Percentiles rank a stretch among this genome's conserved stretches.
Conservation (phyloP, 2,888 invertebrate genomes). For the Drosophila aldrichi region DNA sequence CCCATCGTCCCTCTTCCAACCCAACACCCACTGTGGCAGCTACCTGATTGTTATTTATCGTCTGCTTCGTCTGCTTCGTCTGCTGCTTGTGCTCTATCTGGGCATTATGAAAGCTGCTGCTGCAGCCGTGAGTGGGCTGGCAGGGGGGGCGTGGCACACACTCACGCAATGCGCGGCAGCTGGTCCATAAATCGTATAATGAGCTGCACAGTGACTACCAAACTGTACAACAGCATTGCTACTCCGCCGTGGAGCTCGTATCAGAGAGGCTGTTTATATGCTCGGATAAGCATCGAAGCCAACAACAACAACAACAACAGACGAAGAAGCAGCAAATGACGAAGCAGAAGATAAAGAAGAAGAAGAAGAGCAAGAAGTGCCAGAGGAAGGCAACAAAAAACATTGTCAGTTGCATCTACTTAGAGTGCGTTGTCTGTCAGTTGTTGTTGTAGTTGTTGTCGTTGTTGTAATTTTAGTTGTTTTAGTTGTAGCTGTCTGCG, state of each 20-base stretch:
- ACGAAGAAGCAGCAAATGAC: constrained; percentile 3
- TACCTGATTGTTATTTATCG: constrained; percentile 76
- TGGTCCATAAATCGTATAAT: constrained; percentile 52
- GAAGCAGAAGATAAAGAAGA: constrained; percentile 1
- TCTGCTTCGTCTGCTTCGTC: constrained; percentile 52
- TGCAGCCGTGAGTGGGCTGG: not conserved
- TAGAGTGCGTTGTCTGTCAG: constrained; percentile 22
- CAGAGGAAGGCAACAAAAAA: constrained; percentile 9
- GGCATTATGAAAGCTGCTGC: constrained; percentile 48
- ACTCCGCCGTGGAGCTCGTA: constrained; percentile 17
- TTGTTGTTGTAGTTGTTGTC: constrained; percentile 11
- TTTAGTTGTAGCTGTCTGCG: constrained; percentile 24
- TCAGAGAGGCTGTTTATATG: constrained; percentile 54
- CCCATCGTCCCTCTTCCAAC: not conserved
- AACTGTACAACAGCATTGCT: constrained; percentile 45
- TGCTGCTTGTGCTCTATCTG: constrained; percentile 52
- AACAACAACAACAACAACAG: constrained; percentile 24
- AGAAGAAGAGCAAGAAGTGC: not conserved
- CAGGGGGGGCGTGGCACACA: constrained; percentile 3
- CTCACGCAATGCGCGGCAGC: constrained; percentile 16
- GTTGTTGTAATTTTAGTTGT: constrained; percentile 4
- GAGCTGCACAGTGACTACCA: constrained; percentile 34
- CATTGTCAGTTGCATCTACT: constrained; percentile 49
- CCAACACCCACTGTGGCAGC: constrained; percentile 34
- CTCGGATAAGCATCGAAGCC: constrained; percentile 54